Base-by-base conservation (phyloP, 1,140 invertebrate species). In the Littorina saxatilis region DNA sequence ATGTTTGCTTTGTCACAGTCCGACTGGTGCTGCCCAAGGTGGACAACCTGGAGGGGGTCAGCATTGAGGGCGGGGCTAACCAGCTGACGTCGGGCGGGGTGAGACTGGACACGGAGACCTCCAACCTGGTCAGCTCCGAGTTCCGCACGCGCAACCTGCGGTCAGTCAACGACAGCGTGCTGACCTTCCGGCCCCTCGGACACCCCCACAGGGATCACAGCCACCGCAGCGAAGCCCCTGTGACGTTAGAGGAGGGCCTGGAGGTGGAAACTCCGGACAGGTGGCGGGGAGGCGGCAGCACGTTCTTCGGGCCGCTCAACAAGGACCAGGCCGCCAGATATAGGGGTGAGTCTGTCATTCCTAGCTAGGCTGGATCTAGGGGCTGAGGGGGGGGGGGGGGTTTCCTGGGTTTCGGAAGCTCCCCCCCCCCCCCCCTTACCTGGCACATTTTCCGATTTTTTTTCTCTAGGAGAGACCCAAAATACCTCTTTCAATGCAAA, bases 11-110 rank as follows among this genome's bases (percentile, higher is more conserved):
- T n/a, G n/a, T n/a, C 29, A 35, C 50, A 87, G 85, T 73, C 35
- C 82, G 77, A 2, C 73, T 72, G n/a, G 85, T 85, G 1, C 79
- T 83, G 39, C 85, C 85, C 35, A 73, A 78, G 7, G 61, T 82
- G 29, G 82, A 85, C 39, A 63, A 80, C 35, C 52, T 83, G 40
- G 55, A 83, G 32, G 77, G 74, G 23, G 70, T 78, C 29, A 79
- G 40, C 32, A 79, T 84, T n/a, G 85, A 82, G 27, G 83, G 79
- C 17, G 82, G 43, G 1, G 66, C 29, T 5, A 61, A 37, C 27
- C 80, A 43, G 0, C 32, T 29, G 32, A 75, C 66, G 32, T 75
- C 72, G 27, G 81, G 77, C 11, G 78, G 73, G 0, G 37, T 77
- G 15, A 47, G 70, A 37, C 11, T 63, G 63, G 61, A 73, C n/a